Percentiles rank a stretch among this genome's conserved stretches.
Conservation (phyloP, 2,113 vertebrate species). For the Chaetura pelagica region DNA sequence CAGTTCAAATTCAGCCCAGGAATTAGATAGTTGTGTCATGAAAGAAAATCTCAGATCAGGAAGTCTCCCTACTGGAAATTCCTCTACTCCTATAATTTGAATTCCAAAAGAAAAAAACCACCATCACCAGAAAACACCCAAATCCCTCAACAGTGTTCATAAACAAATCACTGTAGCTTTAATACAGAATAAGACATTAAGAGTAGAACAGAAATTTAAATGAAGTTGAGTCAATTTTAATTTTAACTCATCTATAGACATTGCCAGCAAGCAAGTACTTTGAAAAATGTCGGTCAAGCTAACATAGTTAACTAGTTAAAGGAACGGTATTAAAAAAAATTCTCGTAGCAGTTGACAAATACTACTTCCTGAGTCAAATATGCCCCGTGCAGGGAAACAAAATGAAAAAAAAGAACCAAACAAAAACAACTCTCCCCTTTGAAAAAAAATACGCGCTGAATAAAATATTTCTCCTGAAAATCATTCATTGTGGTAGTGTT, state of each 20-base stretch:
- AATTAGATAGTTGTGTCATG: neutral
- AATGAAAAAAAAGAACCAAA: neutral
- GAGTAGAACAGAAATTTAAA: neutral
- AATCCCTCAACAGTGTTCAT: neutral
- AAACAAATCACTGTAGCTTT: neutral
- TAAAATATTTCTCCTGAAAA: neutral
- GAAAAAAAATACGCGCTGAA: neutral
- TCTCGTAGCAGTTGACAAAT: neutral
- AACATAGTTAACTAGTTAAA: neutral
- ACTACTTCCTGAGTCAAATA: neutral
- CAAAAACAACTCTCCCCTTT: neutral
- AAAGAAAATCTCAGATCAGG: neutral
- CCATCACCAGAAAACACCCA: neutral
- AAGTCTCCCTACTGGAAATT: neutral
- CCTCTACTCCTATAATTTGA: neutral
- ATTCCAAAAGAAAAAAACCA: neutral
- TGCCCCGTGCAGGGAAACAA: neutral
- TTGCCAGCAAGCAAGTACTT: neutral
- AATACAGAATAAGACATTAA: neutral
- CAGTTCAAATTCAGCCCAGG: neutral
- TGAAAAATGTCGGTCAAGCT: neutral
- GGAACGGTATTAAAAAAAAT: neutral
- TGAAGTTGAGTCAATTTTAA: neutral
- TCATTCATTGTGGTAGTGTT: neutral
- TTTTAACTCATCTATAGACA: neutral